Percentiles rank a stretch among this genome's conserved stretches.
These are phyloP conservation scores for Hestina assimilis DNA, from an alignment of 1,140 invertebrate species.

Conservation along the genomic window DNA sequence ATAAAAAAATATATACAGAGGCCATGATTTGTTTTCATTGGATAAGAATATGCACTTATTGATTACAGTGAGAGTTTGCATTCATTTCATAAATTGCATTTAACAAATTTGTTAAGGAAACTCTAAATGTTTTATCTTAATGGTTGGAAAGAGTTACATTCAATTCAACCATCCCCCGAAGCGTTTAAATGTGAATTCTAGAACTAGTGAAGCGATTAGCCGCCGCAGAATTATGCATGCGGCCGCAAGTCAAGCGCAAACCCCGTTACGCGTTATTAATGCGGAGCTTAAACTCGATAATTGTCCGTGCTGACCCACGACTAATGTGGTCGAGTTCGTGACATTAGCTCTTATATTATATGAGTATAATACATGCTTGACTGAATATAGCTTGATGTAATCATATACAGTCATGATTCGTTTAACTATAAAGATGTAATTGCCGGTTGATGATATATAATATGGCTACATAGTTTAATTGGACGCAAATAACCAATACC, in stretches of 20 bases:
- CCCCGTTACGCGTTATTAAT: slow-evolving; percentile 39
- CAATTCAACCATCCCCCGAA: slow-evolving; percentile 13
- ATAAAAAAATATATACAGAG: too few species aligned
- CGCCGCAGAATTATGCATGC: slow-evolving; percentile 35
- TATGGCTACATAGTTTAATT: too few species aligned
- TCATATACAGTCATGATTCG: too few species aligned
- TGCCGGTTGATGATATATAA: too few species aligned
- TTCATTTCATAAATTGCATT: not conserved
- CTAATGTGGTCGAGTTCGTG: slow-evolving; percentile 25
- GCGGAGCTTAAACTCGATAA: slow-evolving; percentile 38
- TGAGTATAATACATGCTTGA: not conserved
- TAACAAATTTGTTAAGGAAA: not conserved
- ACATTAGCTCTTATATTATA: slow-evolving; percentile 22
- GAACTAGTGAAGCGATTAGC: slow-evolving; percentile 36
- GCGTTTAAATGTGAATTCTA: slow-evolving; percentile 29
- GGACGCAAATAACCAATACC: too few species aligned
- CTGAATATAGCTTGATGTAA: not conserved
- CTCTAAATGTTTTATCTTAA: not conserved
- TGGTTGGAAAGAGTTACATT: slow-evolving; percentile 1
- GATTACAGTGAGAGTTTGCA: too few species aligned
- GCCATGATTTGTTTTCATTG: too few species aligned
- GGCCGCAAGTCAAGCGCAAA: slow-evolving; percentile 38
- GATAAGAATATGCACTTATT: too few species aligned
- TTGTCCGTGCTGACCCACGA: slow-evolving; percentile 32
- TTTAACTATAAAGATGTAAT: too few species aligned